phyloP scores from a whole-genome alignment of 2,113 vertebrate genomes.

The Petrocephalus zakoni region DNA sequence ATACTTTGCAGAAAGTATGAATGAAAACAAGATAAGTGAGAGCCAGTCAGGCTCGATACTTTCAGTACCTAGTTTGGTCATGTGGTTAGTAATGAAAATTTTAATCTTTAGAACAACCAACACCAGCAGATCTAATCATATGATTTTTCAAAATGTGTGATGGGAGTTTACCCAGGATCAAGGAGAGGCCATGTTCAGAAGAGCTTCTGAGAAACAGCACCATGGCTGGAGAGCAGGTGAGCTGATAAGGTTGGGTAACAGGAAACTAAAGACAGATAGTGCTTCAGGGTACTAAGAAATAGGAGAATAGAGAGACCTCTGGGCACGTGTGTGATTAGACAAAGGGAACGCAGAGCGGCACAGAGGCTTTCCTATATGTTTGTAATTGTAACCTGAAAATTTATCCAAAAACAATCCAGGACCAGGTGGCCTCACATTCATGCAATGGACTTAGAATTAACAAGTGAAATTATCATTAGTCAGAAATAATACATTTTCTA shows the following conservation, averaged over 20 bases:
- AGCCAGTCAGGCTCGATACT: not conserved
- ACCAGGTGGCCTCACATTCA: constrained; percentile 21
- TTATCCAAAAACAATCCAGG: not conserved
- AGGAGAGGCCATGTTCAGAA: not conserved
- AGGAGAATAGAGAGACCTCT: not conserved
- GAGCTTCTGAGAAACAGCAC: not conserved
- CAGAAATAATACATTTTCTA: not conserved
- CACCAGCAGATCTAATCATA: not conserved
- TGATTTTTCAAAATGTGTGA: not conserved
- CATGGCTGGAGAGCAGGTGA: constrained; percentile 6
- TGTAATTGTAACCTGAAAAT: not conserved
- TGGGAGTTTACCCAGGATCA: not conserved
- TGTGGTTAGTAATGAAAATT: not conserved
- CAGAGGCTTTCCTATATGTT: not conserved
- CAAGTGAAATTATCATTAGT: constrained; percentile 2
- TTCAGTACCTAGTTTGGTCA: not conserved
- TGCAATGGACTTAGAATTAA: not conserved
- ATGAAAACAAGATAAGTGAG: constrained; percentile 20
- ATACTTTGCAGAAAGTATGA: constrained; percentile 4
- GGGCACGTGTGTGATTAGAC: not conserved
- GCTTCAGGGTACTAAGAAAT: constrained; percentile 17
- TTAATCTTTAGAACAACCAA: not conserved
- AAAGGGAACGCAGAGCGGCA: not conserved
- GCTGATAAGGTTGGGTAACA: constrained; percentile 6
- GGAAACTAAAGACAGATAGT: constrained; percentile 10